A percentile compares a stretch with the other conserved stretches of the same genome.
phyloP scores from a whole-genome alignment of 2,113 vertebrate species.

The Callospermophilus lateralis region DNA sequence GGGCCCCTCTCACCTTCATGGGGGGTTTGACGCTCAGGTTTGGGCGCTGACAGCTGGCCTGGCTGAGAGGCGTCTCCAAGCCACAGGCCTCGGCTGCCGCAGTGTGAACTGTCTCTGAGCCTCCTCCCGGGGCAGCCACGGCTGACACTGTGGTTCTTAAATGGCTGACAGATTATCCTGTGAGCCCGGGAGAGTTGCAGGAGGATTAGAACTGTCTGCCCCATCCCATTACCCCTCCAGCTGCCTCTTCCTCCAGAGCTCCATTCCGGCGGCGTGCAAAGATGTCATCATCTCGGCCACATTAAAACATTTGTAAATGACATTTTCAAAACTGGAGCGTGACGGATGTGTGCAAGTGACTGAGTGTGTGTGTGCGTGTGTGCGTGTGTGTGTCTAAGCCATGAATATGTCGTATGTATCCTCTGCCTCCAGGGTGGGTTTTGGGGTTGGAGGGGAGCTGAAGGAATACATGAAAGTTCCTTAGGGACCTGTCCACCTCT shows the following conservation, averaged over 20 bases:
- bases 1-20: neutral
- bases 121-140: constrained; percentile 82
- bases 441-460: constrained; percentile 67
- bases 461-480: constrained; percentile 67
- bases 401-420: neutral
- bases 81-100: accelerated
- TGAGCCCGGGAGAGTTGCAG: constrained; percentile 61
- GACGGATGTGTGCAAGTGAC: constrained; percentile 69
- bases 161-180: constrained; percentile 83
- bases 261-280: constrained; percentile 80
- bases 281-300: constrained; percentile 85
- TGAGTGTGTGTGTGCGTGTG: neutral
- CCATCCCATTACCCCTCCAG: constrained; percentile 46
- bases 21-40: neutral
- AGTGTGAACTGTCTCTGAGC: constrained; percentile 84
- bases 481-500: constrained; percentile 1
- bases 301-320: constrained; percentile 83
- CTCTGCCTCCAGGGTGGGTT: constrained; percentile 65
- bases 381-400: neutral
- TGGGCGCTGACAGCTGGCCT: constrained; percentile 7
- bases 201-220: constrained; percentile 60
- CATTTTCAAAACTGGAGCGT: constrained; percentile 84
- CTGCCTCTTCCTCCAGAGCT: constrained; percentile 73
- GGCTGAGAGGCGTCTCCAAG: neutral
- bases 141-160: constrained; percentile 84